A percentile compares a stretch with the other conserved stretches of the same genome.
Evolutionary conservation across 2,797 vertebrate species (phyloP).

Genomic region (Vipera latastei): DNA sequence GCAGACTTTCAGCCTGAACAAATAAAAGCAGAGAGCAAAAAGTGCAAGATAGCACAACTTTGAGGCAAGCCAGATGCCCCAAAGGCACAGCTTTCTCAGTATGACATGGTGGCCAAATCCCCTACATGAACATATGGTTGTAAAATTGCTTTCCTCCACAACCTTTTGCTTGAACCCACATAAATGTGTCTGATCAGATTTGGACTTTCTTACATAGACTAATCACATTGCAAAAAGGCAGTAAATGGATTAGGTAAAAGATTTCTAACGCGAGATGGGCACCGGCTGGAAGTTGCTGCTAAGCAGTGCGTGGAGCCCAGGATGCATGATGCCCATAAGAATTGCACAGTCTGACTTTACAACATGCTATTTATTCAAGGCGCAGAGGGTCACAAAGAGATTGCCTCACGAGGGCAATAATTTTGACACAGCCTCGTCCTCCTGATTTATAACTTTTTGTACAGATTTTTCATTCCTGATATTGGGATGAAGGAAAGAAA

Average conservation of each 20-base stretch:
- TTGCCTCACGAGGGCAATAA: background rate
- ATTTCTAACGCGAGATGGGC: constrained; percentile 40
- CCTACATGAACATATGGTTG: constrained; percentile 9
- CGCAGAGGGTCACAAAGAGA: background rate
- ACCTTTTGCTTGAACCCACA: constrained; percentile 18
- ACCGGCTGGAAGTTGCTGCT: constrained; percentile 43
- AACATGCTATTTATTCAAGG: constrained; percentile 34
- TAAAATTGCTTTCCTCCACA: background rate
- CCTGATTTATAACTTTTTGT: background rate
- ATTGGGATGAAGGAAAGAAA: background rate
- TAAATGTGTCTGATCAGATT: constrained; percentile 52
- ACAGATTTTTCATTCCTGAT: background rate
- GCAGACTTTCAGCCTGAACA: background rate
- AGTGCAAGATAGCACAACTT: background rate
- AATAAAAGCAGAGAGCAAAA: background rate
- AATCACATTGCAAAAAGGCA: constrained; percentile 69
- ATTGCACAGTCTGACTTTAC: constrained; percentile 2
- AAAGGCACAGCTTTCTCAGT: background rate
- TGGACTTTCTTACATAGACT: constrained; percentile 64
- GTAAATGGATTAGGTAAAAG: constrained; percentile 70
- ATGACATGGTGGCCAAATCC: background rate
- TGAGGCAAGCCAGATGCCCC: background rate
- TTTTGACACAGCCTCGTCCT: background rate
- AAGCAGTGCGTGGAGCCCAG: background rate
- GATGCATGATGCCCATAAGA: background rate